These are phyloP conservation scores for Tridacna gigas DNA, from an alignment of 2,888 invertebrate species.

Conservation along the genomic window DNA sequence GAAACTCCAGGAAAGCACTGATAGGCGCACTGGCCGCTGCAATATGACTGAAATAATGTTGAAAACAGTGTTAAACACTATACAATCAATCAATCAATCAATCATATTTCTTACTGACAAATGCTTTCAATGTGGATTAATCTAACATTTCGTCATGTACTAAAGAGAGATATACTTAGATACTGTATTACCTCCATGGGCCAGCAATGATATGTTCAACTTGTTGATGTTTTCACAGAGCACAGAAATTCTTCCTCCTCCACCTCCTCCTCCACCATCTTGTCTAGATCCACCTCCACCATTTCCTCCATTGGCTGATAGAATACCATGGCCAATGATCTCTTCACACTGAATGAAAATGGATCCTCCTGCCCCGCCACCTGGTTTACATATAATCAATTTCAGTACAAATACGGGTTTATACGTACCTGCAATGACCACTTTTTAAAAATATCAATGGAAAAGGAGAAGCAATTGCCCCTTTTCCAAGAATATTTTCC, in stretches of 20 bases:
- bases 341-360: conserved; percentile 75
- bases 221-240: conserved; percentile 68
- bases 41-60: too few species aligned
- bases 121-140: too few species aligned
- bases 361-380: conserved; percentile 78
- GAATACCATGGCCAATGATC: conserved; percentile 71
- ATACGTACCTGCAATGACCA: too few species aligned
- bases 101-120: too few species aligned
- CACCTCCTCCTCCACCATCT: conserved; percentile 74
- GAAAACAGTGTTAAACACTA: too few species aligned
- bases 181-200: conserved; percentile 69
- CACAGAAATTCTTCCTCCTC: conserved; percentile 74
- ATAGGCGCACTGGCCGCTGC: too few species aligned
- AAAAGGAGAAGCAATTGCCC: too few species aligned
- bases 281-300: conserved; percentile 54
- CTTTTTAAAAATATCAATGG: too few species aligned
- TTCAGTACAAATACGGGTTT: too few species aligned
- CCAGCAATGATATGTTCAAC: conserved; percentile 70
- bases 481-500: too few species aligned
- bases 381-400: conserved; percentile 41
- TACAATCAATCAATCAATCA: too few species aligned
- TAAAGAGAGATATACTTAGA: neutral
- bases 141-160: neutral
- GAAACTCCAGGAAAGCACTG: too few species aligned
- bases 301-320: conserved; percentile 72